Conservation (phyloP, 2,797 vertebrate species). For the Chelidonichthys spinosus region DNA sequence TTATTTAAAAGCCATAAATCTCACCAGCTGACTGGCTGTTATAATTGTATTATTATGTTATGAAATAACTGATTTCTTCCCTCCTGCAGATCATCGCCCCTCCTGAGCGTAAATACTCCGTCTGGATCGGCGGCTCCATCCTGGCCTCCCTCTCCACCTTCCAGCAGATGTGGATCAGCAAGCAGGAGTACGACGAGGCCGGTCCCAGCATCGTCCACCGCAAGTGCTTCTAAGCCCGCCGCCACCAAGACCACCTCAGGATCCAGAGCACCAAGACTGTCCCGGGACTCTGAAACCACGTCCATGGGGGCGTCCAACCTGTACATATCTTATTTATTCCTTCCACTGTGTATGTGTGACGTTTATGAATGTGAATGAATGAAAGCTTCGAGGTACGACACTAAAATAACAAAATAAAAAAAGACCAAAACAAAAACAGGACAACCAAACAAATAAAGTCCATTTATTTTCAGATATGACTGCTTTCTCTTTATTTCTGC, state of each 20-base stretch:
- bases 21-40: too few species aligned
- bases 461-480: slow-evolving; percentile 41
- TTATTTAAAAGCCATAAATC: too few species aligned
- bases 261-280: slow-evolving; percentile 13
- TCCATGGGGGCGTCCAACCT: slow-evolving; percentile 31
- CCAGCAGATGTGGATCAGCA: slow-evolving; percentile 99
- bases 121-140: slow-evolving; percentile 97
- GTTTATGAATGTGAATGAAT: slow-evolving; percentile 20
- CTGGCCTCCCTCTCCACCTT: slow-evolving; percentile 97
- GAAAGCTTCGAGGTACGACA: slow-evolving; percentile 15
- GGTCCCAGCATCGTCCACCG: slow-evolving; percentile 96
- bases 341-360: slow-evolving; percentile 43
- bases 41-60: neutral
- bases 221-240: slow-evolving; percentile 92
- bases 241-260: neutral
- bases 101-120: slow-evolving; percentile 95
- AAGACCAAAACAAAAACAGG: slow-evolving; percentile 54
- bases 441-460: slow-evolving; percentile 57
- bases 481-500: slow-evolving; percentile 28
- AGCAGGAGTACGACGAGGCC: slow-evolving; percentile 96
- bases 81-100: slow-evolving; percentile 92
- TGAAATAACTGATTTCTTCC: neutral
- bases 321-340: slow-evolving; percentile 79
- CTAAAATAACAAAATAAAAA: slow-evolving; percentile 29
- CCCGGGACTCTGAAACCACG: slow-evolving; percentile 27